phyloP scores from a whole-genome alignment of 1,140 invertebrate genomes.

The Zaprionus inermis region DNA sequence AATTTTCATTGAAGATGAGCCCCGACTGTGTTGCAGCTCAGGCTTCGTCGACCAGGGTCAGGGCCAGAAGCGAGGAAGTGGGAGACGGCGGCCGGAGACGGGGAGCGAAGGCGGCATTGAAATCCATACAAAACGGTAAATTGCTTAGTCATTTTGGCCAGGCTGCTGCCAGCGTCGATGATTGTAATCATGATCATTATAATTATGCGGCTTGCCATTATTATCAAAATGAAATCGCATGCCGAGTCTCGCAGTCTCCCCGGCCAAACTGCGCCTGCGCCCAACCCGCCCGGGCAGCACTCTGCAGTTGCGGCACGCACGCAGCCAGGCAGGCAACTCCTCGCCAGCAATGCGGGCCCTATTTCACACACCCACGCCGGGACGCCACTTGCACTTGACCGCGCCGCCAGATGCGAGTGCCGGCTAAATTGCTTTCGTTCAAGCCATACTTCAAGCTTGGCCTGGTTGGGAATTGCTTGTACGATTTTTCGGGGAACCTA shows the following conservation, averaged over 20 bases:
- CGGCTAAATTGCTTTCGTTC: slow-evolving; percentile 22
- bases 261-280: neutral
- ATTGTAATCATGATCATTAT: slow-evolving; percentile 82
- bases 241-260: slow-evolving; percentile 25
- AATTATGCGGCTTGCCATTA: slow-evolving; percentile 80
- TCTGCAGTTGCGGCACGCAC: no score
- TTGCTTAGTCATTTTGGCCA: slow-evolving; percentile 76
- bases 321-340: slow-evolving; percentile 27
- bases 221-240: slow-evolving; percentile 81
- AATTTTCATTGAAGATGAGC: slow-evolving; percentile 79
- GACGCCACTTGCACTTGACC: slow-evolving; percentile 37
- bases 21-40: slow-evolving; percentile 24
- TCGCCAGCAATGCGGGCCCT: slow-evolving; percentile 34
- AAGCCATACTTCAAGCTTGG: neutral
- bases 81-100: no score
- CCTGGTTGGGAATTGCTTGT: slow-evolving; percentile 2
- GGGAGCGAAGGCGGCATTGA: slow-evolving; percentile 41
- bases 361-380: slow-evolving; percentile 71
- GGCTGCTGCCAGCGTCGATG: slow-evolving; percentile 48
- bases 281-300: neutral
- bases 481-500: neutral
- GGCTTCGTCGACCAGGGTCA: slow-evolving; percentile 20
- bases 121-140: slow-evolving; percentile 74
- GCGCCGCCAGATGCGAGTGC: neutral
- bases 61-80: neutral